Evolutionary conservation across 2,888 invertebrate genomes (phyloP), one percentile per base, ranked within the genome.

Genomic region (Pandemis corylana): DNA sequence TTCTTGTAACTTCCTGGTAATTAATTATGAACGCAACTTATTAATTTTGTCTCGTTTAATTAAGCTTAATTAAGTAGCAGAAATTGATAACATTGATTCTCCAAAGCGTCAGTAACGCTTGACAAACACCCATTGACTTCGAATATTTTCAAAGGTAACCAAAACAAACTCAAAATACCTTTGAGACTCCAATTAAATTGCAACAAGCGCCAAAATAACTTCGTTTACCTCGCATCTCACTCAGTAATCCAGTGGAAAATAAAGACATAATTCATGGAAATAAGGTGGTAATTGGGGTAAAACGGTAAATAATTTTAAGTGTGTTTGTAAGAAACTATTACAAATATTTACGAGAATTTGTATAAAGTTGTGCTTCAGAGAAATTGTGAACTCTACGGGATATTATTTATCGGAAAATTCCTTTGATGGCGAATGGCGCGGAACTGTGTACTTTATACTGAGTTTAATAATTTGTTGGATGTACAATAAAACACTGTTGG

Each of bases 331-430:
- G 49, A 36, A 10, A 12, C 2, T 12, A 12, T 2, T 49, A 12
- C 2, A 49, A 56, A 56, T 56, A 56, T 20, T 20, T 9, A 56
- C 20, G 20, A 56, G 20, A 56, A 56, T 56, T 56, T 20, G 56
- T 56, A 56, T 56, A 56, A 67, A 67, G 67, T 41, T 53, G 2
- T 42, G 36, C 53, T 67, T 67, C 9, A 36, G 10, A 41, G 67
- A 67, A 65, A 67, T 53, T 67, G 12, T 53, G 9, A 67, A 67
- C 51, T 53, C 12, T 41, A 67, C 51, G 41, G 15, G 41, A 56
- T 53, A 53, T 68, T 53, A 53, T 68, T 56, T 68, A 68, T 59
- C 53, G 67, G 67, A 41, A 41, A 67, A 67, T 67, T 41, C 67
- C 67, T 67, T 67, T 67, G 67, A 67, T 15, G 53, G 68, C 44